Evolutionary conservation across 2,113 vertebrate species (phyloP), one percentile per base, ranked within the genome.

Genomic region (Sceloporus undulatus): DNA sequence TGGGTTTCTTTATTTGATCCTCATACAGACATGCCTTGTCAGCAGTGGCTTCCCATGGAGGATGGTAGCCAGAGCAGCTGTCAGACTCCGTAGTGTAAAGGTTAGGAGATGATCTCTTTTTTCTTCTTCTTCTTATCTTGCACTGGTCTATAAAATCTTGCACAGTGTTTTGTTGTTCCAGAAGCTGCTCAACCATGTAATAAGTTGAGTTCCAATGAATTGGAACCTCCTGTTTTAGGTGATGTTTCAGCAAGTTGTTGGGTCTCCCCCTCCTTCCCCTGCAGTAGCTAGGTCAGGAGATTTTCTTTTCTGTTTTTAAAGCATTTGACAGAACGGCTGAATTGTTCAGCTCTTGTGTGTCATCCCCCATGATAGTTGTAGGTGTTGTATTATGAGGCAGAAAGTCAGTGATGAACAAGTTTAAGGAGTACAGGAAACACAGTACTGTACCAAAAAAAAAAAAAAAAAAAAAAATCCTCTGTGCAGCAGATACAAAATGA

Each of bases 201-300:
- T 88, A 79, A 89, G 88, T 90, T 92, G 93, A 94, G 83, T 91
- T 94, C 54, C 2, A 1, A 11, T 82, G 91, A 91, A 59, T 66
- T 92, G 90, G 85, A 89, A 95, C 90, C 38, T 86, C 85, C 85
- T 93, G 75, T 89, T 90, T 90, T 42, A 90, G 89, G 82, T 90
- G 91, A 88, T 86, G 78, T 90, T 95, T 96, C 93, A 93, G 89
- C 91, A 92, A 92, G 85, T 87, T 84, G 59, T 74, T 92, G 25
- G 75, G 54, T 34, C 89, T 91, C 8, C 8, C 18, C 40, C 8
- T 23, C 75, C 75, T n/a, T 23, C 21, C 48, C 52, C 76, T 75
- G 9, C 14, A 84, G 42, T 80, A 87, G 85, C 73, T 91, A 19
- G 82, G 71, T 92, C 94, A 94, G 89, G 87, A 88, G 87, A 78